Percentiles rank a stretch among this genome's conserved stretches.
Evolutionary conservation across 2,113 vertebrate genomes (phyloP).

Genomic region (Mus spicilegus): DNA sequence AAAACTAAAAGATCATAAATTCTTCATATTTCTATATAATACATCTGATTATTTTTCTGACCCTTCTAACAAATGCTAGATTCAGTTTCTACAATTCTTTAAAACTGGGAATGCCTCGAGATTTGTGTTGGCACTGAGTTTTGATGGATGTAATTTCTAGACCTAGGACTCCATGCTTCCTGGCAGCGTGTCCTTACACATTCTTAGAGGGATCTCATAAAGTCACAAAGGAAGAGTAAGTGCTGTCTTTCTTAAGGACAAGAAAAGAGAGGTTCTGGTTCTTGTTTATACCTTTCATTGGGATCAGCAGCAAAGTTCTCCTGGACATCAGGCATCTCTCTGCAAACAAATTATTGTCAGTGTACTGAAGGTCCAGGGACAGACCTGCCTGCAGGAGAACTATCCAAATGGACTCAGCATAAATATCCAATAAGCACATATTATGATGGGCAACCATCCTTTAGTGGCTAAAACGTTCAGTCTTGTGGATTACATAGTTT

Average conservation of each 20-base stretch:
- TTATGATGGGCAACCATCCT: background rate
- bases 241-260: background rate
- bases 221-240: background rate
- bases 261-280: accelerated
- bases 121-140: background rate
- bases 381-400: background rate
- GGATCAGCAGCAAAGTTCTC: background rate
- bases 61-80: background rate
- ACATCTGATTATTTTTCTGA: background rate
- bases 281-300: background rate
- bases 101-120: background rate
- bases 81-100: background rate
- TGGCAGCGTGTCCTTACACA: background rate
- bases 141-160: background rate
- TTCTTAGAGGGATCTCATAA: background rate
- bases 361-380: too few species aligned
- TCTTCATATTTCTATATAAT: background rate
- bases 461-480: background rate
- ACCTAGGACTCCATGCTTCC: background rate
- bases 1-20: background rate
- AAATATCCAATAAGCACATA: background rate
- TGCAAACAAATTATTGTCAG: background rate
- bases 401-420: background rate
- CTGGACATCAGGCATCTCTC: background rate
- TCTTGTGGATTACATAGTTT: background rate